Conservation (phyloP, 2,888 invertebrate species). For the Phortica magna region DNA sequence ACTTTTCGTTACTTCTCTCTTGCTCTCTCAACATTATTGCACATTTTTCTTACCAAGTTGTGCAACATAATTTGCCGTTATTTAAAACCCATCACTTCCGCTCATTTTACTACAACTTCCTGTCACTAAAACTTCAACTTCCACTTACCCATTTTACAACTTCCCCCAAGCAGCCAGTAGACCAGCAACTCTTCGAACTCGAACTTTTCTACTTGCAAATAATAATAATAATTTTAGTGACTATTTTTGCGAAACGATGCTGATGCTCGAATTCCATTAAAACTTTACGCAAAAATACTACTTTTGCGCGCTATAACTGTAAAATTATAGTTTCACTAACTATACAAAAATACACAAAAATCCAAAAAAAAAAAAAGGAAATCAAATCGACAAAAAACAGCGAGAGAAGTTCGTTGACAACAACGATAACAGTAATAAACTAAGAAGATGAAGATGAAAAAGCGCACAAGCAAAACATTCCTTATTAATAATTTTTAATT, state of each 20-base stretch:
- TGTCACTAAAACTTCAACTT: slow-evolving; percentile 28
- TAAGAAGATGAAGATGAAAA: slow-evolving; percentile 54
- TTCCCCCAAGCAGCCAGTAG: not conserved
- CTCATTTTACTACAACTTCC: slow-evolving; percentile 68
- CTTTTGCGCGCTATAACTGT: slow-evolving; percentile 68
- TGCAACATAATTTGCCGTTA: slow-evolving; percentile 67
- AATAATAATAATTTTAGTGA: slow-evolving; percentile 15
- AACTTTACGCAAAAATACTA: slow-evolving; percentile 72
- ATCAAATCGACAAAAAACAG: not conserved
- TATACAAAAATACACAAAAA: slow-evolving; percentile 14
- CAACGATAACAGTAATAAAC: slow-evolving; percentile 62
- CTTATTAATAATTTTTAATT: slow-evolving; percentile 76
- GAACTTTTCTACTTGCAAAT: slow-evolving; percentile 11
- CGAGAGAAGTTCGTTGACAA: slow-evolving; percentile 19
- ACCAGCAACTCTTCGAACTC: not conserved
- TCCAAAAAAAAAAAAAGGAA: slow-evolving; percentile 8
- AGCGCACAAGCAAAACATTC: slow-evolving; percentile 36
- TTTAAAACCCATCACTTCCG: slow-evolving; percentile 73
- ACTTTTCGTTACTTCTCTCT: not conserved
- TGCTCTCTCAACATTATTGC: not conserved
- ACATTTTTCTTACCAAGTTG: not conserved
- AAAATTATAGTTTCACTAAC: slow-evolving; percentile 57
- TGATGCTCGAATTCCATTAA: slow-evolving; percentile 68
- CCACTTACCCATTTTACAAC: not conserved
- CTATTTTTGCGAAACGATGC: slow-evolving; percentile 38